Evolutionary conservation across 1,140 invertebrate species (phyloP).

Genomic region (Pantala flavescens): DNA sequence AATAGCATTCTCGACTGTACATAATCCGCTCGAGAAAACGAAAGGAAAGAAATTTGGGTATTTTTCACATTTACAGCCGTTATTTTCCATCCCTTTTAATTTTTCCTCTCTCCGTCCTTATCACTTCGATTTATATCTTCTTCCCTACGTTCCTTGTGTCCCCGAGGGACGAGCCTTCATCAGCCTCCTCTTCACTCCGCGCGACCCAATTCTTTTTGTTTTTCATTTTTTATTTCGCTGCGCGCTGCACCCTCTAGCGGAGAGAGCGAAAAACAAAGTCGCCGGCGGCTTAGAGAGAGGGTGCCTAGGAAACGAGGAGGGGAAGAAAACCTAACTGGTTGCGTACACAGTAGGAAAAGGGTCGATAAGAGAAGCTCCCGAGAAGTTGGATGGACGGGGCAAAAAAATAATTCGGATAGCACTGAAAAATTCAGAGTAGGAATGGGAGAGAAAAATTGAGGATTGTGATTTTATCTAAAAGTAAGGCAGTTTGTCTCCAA

Average conservation of each 20-base stretch:
- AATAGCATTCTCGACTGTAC: too few species aligned
- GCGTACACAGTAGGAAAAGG: neutral
- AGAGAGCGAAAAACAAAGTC: neutral
- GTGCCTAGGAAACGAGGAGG: neutral
- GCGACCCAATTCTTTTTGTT: constrained; percentile 9
- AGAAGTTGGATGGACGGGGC: too few species aligned
- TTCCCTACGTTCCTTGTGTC: neutral
- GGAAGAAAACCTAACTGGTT: neutral
- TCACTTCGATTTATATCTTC: neutral
- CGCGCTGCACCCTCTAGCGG: neutral
- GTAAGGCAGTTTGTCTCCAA: too few species aligned
- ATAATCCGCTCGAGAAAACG: too few species aligned
- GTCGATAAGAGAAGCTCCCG: too few species aligned
- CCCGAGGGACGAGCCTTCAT: neutral
- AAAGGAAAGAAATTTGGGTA: neutral
- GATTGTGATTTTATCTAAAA: too few species aligned
- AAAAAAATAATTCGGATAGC: too few species aligned
- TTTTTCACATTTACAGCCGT: neutral
- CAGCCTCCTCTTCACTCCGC: neutral
- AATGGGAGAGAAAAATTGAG: too few species aligned
- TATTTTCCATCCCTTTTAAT: neutral
- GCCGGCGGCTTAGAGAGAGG: neutral
- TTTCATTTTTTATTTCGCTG: neutral
- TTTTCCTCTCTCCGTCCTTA: neutral
- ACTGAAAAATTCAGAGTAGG: too few species aligned